Evolutionary conservation across 1,140 invertebrate genomes (phyloP), one percentile per base, ranked within the genome.

Genomic region (Pissodes strobi): DNA sequence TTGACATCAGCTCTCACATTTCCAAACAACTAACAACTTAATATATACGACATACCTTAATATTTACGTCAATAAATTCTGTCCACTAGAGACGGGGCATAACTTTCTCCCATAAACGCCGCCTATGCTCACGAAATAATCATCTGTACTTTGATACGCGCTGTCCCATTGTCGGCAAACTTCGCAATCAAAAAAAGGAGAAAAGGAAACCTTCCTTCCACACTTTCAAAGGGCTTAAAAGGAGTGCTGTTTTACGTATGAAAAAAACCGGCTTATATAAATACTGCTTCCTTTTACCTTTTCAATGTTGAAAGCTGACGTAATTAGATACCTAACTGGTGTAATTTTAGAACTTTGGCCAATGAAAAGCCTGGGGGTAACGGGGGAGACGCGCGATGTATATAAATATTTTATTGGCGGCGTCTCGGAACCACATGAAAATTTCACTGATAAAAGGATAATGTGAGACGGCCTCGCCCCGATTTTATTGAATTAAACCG

Each of bases 391-490:
- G 57, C 30, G 30, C 34, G n/a, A 51, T 30, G 12, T 39, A 23
- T 59, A 59, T 59, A 59, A 59, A 59, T 48, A 59, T 59, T 59
- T 59, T 59, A 59, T 59, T 49, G 57, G 57, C 57, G 57, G 57
- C 57, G 38, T 59, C 27, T n/a, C 17, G 13, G 43, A 59, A 30
- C 39, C 39, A 57, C 55, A 57, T 43, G 12, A 55, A 57, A 56
- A 57, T 38, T 45, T 27, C 39, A 46, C 55, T 27, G 3, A 57
- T 23, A 57, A 57, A 23, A 15, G 55, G n/a, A 46, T 22, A 57
- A 43, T 25, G 41, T 45, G 38, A 25, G 48, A 34, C 18, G 10
- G 38, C n/a, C 23, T 17, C 22, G n/a, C 22, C 55, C 30, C 19
- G 15, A 19, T 45, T 57, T 57, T 30, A 57, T 57, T 57, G 18